phyloP scores from a whole-genome alignment of 2,113 vertebrate species.

The Pelobates fuscus region DNA sequence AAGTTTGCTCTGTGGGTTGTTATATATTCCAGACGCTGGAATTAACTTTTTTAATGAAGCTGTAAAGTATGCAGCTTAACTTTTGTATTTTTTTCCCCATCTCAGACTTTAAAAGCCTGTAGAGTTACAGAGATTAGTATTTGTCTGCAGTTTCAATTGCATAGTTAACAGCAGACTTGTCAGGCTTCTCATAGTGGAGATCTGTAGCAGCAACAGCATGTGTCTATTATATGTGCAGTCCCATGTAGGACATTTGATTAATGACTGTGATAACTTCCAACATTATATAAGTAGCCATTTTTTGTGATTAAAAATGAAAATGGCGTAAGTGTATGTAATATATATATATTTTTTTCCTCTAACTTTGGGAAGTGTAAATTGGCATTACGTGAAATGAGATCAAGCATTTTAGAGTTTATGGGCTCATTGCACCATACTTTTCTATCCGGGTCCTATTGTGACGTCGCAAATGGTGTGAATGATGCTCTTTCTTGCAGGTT shows the following conservation, averaged over 20 bases:
- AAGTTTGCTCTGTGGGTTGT: slow-evolving; percentile 61
- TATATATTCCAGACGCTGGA: slow-evolving; percentile 67
- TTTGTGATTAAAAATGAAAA: background rate
- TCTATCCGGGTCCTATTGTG: too few species aligned
- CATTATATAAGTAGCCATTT: background rate
- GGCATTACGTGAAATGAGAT: too few species aligned
- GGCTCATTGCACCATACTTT: too few species aligned
- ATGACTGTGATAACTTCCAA: slow-evolving; percentile 10
- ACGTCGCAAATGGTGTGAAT: too few species aligned
- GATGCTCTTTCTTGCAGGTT: background rate
- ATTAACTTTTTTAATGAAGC: slow-evolving; percentile 52
- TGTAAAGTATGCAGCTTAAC: slow-evolving; percentile 56
- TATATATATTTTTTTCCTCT: background rate
- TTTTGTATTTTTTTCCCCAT: slow-evolving; percentile 12
- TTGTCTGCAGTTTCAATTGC: slow-evolving; percentile 60
- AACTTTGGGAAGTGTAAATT: too few species aligned
- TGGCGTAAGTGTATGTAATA: background rate
- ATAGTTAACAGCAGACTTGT: slow-evolving; percentile 53
- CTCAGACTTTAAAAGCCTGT: slow-evolving; percentile 55
- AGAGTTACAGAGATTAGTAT: slow-evolving; percentile 62
- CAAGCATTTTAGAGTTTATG: too few species aligned
- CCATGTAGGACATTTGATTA: slow-evolving; percentile 10
- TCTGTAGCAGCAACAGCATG: slow-evolving; percentile 60
- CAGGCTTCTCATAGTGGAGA: slow-evolving; percentile 50
- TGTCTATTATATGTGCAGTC: slow-evolving; percentile 49